phyloP scores from a whole-genome alignment of 2,888 invertebrate species.

The Chironomus tentans region DNA sequence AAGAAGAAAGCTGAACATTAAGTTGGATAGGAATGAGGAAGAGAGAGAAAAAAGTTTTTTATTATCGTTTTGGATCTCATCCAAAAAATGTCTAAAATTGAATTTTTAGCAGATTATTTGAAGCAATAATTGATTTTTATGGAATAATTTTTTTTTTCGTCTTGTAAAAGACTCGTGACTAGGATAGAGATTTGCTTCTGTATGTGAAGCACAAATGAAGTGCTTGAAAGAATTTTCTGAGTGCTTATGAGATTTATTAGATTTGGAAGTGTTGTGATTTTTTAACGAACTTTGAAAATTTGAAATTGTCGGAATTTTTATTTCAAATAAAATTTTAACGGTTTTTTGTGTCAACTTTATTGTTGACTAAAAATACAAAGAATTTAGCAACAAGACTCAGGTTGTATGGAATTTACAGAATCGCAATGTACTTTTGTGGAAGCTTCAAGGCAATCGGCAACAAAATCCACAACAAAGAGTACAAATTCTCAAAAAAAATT shows the following conservation, averaged over 20 bases:
- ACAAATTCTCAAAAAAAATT: no score
- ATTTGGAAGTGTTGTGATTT: no score
- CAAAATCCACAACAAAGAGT: neutral
- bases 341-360: no score
- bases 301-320: neutral
- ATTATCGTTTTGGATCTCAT: neutral
- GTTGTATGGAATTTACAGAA: no score
- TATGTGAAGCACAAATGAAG: neutral
- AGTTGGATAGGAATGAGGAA: neutral
- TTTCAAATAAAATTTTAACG: no score
- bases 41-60: neutral
- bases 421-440: neutral
- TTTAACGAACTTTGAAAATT: no score
- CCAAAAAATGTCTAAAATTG: slow-evolving; percentile 15
- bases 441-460: neutral
- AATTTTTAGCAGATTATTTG: slow-evolving; percentile 14
- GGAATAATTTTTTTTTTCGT: neutral
- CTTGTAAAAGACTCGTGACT: neutral
- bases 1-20: no score
- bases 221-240: neutral
- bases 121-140: slow-evolving; percentile 19
- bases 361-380: no score
- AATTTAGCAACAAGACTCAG: no score
- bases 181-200: no score
- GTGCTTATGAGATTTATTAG: neutral